These are phyloP conservation scores for Synanthedon formicaeformis DNA, from an alignment of 2,888 invertebrate species.

Conservation along the genomic window DNA sequence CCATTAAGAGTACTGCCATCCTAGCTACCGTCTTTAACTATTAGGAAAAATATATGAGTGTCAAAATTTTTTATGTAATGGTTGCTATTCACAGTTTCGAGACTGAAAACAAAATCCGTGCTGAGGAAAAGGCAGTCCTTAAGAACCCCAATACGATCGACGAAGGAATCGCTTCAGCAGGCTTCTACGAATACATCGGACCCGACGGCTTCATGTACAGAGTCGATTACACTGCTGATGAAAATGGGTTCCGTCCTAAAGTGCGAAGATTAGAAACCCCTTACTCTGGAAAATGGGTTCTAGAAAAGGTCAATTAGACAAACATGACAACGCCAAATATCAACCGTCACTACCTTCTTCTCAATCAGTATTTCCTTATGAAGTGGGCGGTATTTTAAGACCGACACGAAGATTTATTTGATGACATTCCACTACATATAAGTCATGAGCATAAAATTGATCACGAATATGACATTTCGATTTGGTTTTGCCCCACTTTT, in stretches of 20 bases:
- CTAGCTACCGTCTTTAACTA: too few relatives aligned
- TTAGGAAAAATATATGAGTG: too few relatives aligned
- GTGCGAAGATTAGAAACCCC: conserved; percentile 58
- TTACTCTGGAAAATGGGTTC: conserved; percentile 62
- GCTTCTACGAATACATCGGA: conserved; percentile 67
- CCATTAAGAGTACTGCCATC: too few relatives aligned
- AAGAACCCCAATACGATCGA: conserved; percentile 61
- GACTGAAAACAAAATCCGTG: conserved; percentile 67
- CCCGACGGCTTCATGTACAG: conserved; percentile 66
- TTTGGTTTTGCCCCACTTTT: conserved; percentile 18
- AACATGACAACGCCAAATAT: conserved; percentile 3
- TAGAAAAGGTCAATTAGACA: conserved; percentile 45
- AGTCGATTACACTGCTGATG: conserved; percentile 66
- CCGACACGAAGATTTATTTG: conserved; percentile 17
- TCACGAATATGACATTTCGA: conserved; percentile 49
- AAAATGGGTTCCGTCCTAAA: conserved; percentile 62
- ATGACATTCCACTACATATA: conserved; percentile 20
- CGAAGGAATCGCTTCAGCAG: conserved; percentile 61
- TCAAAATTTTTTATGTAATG: neutral
- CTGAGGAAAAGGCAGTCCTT: conserved; percentile 61
- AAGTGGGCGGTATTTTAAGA: conserved; percentile 26
- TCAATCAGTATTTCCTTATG: conserved; percentile 54
- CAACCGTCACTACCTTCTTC: conserved; percentile 23
- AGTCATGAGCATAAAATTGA: conserved; percentile 26
- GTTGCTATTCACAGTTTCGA: conserved; percentile 47